Base-by-base conservation (phyloP, 2,113 vertebrate species). In the Phyllostomus hastatus region DNA sequence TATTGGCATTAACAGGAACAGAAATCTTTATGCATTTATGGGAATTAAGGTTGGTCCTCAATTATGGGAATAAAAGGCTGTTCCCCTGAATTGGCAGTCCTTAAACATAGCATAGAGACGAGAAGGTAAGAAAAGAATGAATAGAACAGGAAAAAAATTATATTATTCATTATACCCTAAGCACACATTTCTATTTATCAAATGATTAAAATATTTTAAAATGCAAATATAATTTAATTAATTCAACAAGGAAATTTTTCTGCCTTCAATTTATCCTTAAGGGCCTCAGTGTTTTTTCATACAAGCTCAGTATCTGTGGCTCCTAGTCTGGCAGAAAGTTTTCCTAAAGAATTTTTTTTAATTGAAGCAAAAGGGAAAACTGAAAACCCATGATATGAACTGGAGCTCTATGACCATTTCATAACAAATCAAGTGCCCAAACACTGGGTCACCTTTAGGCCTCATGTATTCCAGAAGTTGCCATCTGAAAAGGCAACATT, bases 1-100 rank as follows among this genome's bases (percentile, higher is more conserved):
- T 93, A 93, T 94, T 72, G 67, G 8, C 85, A 41, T 50, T 96
- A 97, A 95, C 95, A 96, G 85, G 78, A 97, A 96, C 61, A 96
- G 57, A 95, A 86, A 48, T 90, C 48, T 95, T 48, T 85, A 75
- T 82, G 33, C 61, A 90, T 81, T 94, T 97, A 96, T 96, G 88
- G 95, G 67, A 95, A 97, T 79, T 87, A 85, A 94, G 64, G 79
- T 75, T 95, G 64, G 73, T 92, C 93, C 70, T 85, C 59, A 96
- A 38, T 95, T 90, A 92, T 90, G 52, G 94, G 31, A 95, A 95
- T 66, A 84, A 46, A 95, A 5, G 31, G 5, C 70, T 38, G 7
- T 81, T 90, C 67, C 20, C 41, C 72, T 75, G 46, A 92, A 85
- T 35, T 92, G 76, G 54, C 54, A 82, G 50, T 85, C 57, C 48